These are phyloP conservation scores for Semaprochilodus insignis DNA, from an alignment of 2,797 vertebrate genomes.

Conservation along the genomic window DNA sequence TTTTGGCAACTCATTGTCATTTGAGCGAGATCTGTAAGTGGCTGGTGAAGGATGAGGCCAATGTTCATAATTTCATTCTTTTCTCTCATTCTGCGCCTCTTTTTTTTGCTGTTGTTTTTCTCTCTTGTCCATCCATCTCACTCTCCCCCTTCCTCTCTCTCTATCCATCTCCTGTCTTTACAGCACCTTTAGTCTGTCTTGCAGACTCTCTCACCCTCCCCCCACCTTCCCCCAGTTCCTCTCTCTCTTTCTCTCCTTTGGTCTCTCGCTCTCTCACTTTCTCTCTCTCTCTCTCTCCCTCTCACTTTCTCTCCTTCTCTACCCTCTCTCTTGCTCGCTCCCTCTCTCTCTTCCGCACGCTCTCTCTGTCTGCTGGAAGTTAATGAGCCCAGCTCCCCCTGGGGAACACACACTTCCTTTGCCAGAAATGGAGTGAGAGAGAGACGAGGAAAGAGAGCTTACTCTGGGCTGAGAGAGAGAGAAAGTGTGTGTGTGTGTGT, in stretches of 20 bases:
- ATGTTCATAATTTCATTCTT: slow-evolving; percentile 14
- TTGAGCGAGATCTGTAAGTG: slow-evolving; percentile 14
- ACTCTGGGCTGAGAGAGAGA: slow-evolving; percentile 54
- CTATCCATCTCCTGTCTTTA: slow-evolving; percentile 59
- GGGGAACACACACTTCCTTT: slow-evolving; percentile 72
- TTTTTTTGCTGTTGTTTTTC: slow-evolving; percentile 33
- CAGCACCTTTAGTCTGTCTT: slow-evolving; percentile 31
- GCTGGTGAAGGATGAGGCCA: background rate
- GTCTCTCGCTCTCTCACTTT: slow-evolving; percentile 46
- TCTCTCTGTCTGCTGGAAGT: slow-evolving; percentile 69
- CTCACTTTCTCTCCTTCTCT: slow-evolving; percentile 34
- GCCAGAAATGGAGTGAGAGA: slow-evolving; percentile 55
- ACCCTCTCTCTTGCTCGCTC: slow-evolving; percentile 37
- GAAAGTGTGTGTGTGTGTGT: slow-evolving; percentile 7
- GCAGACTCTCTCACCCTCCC: slow-evolving; percentile 43
- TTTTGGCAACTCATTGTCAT: slow-evolving; percentile 15
- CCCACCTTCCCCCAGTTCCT: slow-evolving; percentile 37
- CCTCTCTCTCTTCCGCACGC: slow-evolving; percentile 44
- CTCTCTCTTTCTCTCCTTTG: slow-evolving; percentile 37
- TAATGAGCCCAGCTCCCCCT: slow-evolving; percentile 68
- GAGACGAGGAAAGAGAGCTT: slow-evolving; percentile 43
- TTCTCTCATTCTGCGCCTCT: slow-evolving; percentile 6
- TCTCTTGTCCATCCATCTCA: slow-evolving; percentile 40
- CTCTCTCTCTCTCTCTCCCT: slow-evolving; percentile 46
- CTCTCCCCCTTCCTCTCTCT: slow-evolving; percentile 52